A percentile compares a stretch with the other conserved stretches of the same genome.
phyloP scores from a whole-genome alignment of 2,888 invertebrate genomes.

The Harpagoxenus sublaevis region DNA sequence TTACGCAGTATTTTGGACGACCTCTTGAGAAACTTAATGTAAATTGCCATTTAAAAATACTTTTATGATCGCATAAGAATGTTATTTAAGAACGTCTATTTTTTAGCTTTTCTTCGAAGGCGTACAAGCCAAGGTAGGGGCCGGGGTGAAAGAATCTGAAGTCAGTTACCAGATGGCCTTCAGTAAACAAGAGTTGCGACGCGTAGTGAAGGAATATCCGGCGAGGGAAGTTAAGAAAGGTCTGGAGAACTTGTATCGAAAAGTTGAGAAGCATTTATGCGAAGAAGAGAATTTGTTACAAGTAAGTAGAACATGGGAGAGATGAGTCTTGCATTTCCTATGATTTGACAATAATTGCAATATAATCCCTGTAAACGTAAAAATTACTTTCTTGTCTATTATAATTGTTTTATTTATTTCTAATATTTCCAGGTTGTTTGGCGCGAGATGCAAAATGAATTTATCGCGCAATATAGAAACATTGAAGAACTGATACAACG shows the following conservation, averaged over 20 bases:
- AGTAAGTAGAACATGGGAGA: constrained; percentile 77
- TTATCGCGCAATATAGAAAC: constrained; percentile 97
- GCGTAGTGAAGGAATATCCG: constrained; percentile 98
- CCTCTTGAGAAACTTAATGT: constrained; percentile 97
- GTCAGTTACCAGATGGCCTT: constrained; percentile 99
- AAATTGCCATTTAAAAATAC: constrained; percentile 7
- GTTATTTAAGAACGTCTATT: constrained; percentile 58
- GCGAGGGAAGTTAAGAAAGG: constrained; percentile 97
- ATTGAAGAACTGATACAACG: constrained; percentile 97
- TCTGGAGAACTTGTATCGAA: constrained; percentile 96
- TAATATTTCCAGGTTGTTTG: constrained; percentile 93
- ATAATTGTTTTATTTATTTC: not conserved
- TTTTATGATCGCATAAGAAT: constrained; percentile 25
- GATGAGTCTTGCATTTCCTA: not conserved
- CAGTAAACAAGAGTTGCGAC: constrained; percentile 98
- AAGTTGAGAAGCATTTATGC: constrained; percentile 98
- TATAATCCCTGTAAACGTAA: not conserved
- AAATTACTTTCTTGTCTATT: constrained; percentile 17
- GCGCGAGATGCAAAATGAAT: constrained; percentile 99
- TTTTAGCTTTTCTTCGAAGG: constrained; percentile 98
- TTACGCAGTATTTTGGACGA: constrained; percentile 97
- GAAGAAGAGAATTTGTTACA: constrained; percentile 97
- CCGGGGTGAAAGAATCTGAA: constrained; percentile 98
- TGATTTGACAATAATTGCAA: not conserved
- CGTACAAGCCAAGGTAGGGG: constrained; percentile 96